These are phyloP conservation scores for Montifringilla adamsi DNA, from an alignment of 2,113 vertebrate genomes.

Conservation along the genomic window DNA sequence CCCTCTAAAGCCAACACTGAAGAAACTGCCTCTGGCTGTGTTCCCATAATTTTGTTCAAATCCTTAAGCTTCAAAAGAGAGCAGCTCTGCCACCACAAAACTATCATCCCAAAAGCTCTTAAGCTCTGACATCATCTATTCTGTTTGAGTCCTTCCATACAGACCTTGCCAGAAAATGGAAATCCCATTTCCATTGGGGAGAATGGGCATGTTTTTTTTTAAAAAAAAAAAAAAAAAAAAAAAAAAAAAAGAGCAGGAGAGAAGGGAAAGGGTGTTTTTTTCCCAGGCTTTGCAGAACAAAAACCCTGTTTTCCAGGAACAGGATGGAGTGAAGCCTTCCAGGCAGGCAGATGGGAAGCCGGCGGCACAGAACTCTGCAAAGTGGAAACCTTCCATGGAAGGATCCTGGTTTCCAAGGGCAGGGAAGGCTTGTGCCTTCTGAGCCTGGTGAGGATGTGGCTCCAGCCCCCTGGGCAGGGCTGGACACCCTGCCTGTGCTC, in stretches of 20 bases:
- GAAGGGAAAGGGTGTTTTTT: neutral
- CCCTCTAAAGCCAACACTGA: neutral
- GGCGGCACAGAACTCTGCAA: neutral
- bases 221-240: neutral
- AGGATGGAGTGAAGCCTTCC: slow-evolving; percentile 36
- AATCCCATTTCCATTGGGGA: neutral
- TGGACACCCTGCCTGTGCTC: neutral
- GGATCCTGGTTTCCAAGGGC: neutral
- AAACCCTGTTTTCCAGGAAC: neutral
- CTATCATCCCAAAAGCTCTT: slow-evolving; percentile 47
- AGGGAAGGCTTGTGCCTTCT: neutral
- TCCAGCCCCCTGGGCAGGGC: neutral
- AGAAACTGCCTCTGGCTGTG: neutral
- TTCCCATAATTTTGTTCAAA: slow-evolving; percentile 53
- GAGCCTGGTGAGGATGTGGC: neutral
- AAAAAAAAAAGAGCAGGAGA: too few relatives aligned
- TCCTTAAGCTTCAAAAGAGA: slow-evolving; percentile 56
- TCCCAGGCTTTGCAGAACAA: slow-evolving; percentile 4
- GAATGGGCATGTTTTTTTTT: rapidly evolving
- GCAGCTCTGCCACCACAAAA: slow-evolving; percentile 19
- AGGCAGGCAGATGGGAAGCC: slow-evolving; percentile 45
- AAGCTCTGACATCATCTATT: slow-evolving; percentile 54
- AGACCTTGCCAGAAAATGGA: slow-evolving; percentile 37
- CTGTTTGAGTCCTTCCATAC: neutral
- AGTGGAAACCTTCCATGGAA: neutral